Conservation (phyloP, 1,140 invertebrate genomes). For the Drosophila quadrilineata region DNA sequence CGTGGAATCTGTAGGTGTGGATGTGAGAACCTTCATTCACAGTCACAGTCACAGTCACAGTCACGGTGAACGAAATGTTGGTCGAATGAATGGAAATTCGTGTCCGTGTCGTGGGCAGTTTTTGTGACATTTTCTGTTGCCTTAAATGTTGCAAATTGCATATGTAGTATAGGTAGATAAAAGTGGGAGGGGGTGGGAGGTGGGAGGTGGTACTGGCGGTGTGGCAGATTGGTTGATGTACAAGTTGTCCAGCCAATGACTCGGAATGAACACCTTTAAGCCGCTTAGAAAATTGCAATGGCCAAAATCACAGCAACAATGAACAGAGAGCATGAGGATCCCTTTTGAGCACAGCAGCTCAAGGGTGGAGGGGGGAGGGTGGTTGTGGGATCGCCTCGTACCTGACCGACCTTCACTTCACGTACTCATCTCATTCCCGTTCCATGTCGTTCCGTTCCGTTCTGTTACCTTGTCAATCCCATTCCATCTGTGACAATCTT, state of each 20-base stretch:
- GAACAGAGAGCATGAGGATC: too few relatives aligned
- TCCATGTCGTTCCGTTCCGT: conserved; percentile 30
- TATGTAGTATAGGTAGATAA: background rate
- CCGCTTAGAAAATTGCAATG: conserved; percentile 76
- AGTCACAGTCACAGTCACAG: too few relatives aligned
- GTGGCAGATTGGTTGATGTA: background rate
- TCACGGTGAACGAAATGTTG: background rate
- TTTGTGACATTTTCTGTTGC: conserved; percentile 20
- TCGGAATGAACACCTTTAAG: conserved; percentile 75
- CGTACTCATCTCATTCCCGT: too few relatives aligned
- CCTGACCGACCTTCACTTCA: too few relatives aligned
- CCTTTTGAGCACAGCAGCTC: too few relatives aligned
- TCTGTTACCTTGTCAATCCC: conserved; percentile 14
- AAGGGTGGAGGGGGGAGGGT: too few relatives aligned
- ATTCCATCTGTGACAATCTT: conserved; percentile 24
- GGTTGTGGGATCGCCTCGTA: too few relatives aligned
- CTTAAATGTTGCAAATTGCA: conserved; percentile 30
- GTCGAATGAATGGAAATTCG: conserved; percentile 13
- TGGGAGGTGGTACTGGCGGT: background rate
- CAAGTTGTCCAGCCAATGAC: conserved; percentile 50
- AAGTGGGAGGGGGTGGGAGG: background rate
- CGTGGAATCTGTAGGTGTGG: too few relatives aligned
- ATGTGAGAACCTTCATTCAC: too few relatives aligned
- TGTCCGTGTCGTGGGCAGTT: conserved; percentile 3
- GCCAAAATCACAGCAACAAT: conserved; percentile 58